phyloP scores from a whole-genome alignment of 2,113 vertebrate genomes.

The Zosterops hypoxanthus region DNA sequence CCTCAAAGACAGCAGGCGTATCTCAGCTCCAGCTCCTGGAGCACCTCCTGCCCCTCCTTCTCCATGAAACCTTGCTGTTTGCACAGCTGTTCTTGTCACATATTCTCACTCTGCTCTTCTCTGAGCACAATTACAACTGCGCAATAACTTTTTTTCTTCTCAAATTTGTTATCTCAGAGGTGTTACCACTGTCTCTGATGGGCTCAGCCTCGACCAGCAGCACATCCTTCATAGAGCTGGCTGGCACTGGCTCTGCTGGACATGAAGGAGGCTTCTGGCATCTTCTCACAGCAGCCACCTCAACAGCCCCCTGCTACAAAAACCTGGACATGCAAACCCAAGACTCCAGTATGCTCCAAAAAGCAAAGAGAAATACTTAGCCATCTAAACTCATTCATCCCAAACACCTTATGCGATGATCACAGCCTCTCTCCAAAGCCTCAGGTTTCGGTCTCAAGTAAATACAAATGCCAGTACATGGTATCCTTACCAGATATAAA shows the following conservation, averaged over 20 bases:
- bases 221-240: background rate
- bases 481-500: background rate
- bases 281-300: background rate
- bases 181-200: background rate
- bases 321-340: background rate
- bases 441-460: background rate
- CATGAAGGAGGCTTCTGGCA: background rate
- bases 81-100: background rate
- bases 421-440: background rate
- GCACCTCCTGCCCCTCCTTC: background rate
- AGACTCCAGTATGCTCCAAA: background rate
- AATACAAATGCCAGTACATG: background rate
- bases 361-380: background rate
- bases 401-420: background rate
- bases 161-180: background rate
- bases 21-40: background rate
- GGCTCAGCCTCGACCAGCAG: background rate
- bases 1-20: too few relatives aligned
- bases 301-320: rapidly evolving
- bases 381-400: background rate
- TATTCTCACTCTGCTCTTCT: background rate
- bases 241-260: background rate
- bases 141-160: background rate
- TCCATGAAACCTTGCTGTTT: background rate
- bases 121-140: background rate